These are phyloP conservation scores for Gryon sp. DNA, from an alignment of 1,140 invertebrate genomes.

Conservation along the genomic window DNA sequence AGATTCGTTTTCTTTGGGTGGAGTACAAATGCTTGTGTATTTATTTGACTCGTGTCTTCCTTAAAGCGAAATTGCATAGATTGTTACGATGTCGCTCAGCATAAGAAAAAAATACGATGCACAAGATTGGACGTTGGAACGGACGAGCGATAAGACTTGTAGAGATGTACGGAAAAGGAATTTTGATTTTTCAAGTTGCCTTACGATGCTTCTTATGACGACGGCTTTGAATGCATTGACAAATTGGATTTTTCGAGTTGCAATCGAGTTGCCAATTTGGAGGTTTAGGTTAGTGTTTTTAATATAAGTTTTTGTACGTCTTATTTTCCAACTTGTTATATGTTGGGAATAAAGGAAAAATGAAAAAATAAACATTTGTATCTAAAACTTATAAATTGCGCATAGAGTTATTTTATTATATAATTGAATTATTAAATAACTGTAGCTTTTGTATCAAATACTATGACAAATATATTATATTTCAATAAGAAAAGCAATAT, in stretches of 20 bases:
- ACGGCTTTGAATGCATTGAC: conserved; percentile 7
- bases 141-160: conserved; percentile 18
- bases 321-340: too few relatives aligned
- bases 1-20: conserved; percentile 12
- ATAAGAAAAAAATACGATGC: conserved; percentile 31
- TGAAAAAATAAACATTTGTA: too few relatives aligned
- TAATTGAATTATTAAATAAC: too few relatives aligned
- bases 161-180: neutral
- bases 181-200: conserved; percentile 1
- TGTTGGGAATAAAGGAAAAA: too few relatives aligned
- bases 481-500: too few relatives aligned
- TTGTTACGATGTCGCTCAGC: conserved; percentile 31
- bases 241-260: conserved; percentile 14
- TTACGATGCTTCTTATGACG: too few relatives aligned
- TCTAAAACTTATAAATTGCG: too few relatives aligned
- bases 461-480: too few relatives aligned
- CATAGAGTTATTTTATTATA: too few relatives aligned
- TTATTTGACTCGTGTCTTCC: conserved; percentile 41
- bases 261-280: conserved; percentile 8
- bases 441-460: too few relatives aligned
- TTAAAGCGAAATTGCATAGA: conserved; percentile 45
- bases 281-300: too few relatives aligned
- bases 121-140: conserved; percentile 16
- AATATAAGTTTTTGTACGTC: too few relatives aligned
- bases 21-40: conserved; percentile 2